Conservation (phyloP, 1,140 invertebrate genomes). For the Frieseomelitta varia region DNA sequence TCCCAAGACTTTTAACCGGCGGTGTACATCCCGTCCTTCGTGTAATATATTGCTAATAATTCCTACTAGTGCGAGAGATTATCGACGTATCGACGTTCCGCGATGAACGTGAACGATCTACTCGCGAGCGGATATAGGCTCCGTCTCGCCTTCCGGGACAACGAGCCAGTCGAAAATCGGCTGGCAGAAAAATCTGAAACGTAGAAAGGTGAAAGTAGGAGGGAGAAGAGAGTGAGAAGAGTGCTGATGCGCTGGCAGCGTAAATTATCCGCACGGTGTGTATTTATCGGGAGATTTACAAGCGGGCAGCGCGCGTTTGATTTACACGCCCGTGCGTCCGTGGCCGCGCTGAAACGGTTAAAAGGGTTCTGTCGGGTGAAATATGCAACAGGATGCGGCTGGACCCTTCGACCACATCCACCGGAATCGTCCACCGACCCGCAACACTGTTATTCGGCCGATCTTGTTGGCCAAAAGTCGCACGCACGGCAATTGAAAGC, state of each 20-base stretch:
- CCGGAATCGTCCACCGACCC: constrained; percentile 62
- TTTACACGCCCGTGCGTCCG: constrained; percentile 75
- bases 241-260: constrained; percentile 73
- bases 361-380: constrained; percentile 76
- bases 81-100: constrained; percentile 55
- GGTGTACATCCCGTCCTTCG: not conserved
- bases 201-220: not conserved
- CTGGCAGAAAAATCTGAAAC: not conserved
- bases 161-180: constrained; percentile 60
- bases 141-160: constrained; percentile 60
- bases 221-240: not conserved
- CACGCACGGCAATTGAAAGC: not conserved
- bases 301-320: constrained; percentile 78
- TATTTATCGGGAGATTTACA: constrained; percentile 81
- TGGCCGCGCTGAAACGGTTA: constrained; percentile 69
- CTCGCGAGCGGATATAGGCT: constrained; percentile 37
- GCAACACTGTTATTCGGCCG: not conserved
- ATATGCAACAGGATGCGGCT: constrained; percentile 77
- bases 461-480: too few relatives aligned
- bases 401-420: constrained; percentile 47
- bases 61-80: constrained; percentile 37
- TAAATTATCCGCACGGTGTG: constrained; percentile 80
- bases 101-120: constrained; percentile 43
- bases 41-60: constrained; percentile 47
- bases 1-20: too few relatives aligned